phyloP scores from a whole-genome alignment of 2,888 invertebrate genomes.

The Agapostemon virescens region DNA sequence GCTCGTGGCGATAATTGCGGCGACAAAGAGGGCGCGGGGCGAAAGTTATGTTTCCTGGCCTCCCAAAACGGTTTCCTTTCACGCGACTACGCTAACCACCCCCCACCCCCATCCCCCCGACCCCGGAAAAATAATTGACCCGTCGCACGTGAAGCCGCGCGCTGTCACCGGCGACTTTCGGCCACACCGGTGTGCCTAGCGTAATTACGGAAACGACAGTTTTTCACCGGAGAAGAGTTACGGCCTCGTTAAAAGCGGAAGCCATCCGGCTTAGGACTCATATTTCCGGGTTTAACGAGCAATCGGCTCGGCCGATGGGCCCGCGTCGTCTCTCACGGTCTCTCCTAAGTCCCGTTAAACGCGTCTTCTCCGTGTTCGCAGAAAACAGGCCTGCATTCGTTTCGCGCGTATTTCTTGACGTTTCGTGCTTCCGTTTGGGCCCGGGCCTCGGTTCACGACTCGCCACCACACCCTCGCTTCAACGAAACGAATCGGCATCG shows the following conservation, averaged over 20 bases:
- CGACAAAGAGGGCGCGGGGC: conserved; percentile 22
- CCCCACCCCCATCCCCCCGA: background rate
- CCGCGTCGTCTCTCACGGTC: conserved; percentile 4
- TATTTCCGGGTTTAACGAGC: conserved; percentile 13
- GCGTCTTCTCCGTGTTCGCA: too few species aligned
- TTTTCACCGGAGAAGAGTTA: background rate
- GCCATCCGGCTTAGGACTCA: background rate
- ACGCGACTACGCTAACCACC: too few species aligned
- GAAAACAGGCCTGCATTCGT: too few species aligned
- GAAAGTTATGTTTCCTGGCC: conserved; percentile 10
- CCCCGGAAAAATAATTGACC: conserved; percentile 16
- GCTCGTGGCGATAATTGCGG: conserved; percentile 24
- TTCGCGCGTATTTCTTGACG: background rate
- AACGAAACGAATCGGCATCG: conserved; percentile 58
- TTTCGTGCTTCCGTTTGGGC: background rate
- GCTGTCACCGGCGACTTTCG: background rate
- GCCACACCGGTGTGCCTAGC: background rate
- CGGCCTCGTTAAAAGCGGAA: conserved; percentile 7
- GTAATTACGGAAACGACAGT: conserved; percentile 24
- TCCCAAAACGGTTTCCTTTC: conserved; percentile 29
- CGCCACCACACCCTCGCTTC: background rate
- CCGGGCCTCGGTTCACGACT: background rate
- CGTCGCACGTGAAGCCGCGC: background rate
- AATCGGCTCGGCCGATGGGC: background rate
- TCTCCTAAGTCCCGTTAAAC: conserved; percentile 35